phyloP scores from a whole-genome alignment of 2,797 vertebrate species.

The Nannoperca australis region DNA sequence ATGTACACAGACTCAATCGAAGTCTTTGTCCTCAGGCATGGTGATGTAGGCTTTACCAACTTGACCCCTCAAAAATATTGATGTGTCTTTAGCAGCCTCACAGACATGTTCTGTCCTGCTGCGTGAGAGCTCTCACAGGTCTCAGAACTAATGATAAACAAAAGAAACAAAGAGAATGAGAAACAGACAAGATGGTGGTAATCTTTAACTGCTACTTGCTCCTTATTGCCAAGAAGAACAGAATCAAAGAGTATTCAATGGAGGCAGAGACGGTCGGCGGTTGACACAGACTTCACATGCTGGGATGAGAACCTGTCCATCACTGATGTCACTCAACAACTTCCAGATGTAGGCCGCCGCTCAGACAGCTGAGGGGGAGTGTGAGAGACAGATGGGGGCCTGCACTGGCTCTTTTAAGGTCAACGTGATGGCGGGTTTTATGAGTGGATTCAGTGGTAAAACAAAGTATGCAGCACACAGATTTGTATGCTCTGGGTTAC shows the following conservation, averaged over 20 bases:
- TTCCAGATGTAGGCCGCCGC: slow-evolving; percentile 82
- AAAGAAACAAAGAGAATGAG: slow-evolving; percentile 51
- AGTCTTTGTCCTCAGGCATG: slow-evolving; percentile 29
- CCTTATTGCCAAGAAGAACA: slow-evolving; percentile 53
- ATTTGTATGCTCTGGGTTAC: slow-evolving; percentile 56
- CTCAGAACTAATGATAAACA: slow-evolving; percentile 40
- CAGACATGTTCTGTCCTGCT: slow-evolving; percentile 21
- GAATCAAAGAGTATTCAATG: slow-evolving; percentile 59
- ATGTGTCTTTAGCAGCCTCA: slow-evolving; percentile 3
- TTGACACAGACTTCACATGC: slow-evolving; percentile 70
- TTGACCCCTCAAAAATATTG: slow-evolving; percentile 31
- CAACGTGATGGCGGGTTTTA: slow-evolving; percentile 53
- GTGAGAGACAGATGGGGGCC: slow-evolving; percentile 55
- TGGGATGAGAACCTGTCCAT: slow-evolving; percentile 81
- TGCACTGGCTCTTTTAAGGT: slow-evolving; percentile 65
- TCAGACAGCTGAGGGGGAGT: slow-evolving; percentile 63
- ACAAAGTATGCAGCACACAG: slow-evolving; percentile 57
- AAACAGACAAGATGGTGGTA: slow-evolving; percentile 57
- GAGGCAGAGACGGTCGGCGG: slow-evolving; percentile 44
- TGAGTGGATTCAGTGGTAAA: slow-evolving; percentile 55
- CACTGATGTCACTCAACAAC: slow-evolving; percentile 83
- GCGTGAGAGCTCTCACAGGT: slow-evolving; percentile 22
- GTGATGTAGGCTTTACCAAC: slow-evolving; percentile 22
- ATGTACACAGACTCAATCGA: slow-evolving; percentile 20
- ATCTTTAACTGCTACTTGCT: slow-evolving; percentile 53